Percentiles rank a stretch among this genome's conserved stretches.
Evolutionary conservation across 1,140 invertebrate genomes (phyloP).

Genomic region (Solen grandis): DNA sequence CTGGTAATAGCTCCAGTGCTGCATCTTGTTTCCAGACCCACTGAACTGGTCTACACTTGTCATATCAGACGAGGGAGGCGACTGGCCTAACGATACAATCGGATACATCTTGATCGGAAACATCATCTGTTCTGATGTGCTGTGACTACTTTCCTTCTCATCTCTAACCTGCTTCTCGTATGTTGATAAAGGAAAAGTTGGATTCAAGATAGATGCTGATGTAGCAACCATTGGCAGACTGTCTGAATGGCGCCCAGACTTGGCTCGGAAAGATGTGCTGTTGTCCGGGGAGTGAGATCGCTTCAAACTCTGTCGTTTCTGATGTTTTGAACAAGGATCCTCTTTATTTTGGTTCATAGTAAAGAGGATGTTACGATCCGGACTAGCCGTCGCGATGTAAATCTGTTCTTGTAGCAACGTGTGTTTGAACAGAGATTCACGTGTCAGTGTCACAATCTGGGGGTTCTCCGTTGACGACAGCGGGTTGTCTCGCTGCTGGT

Average conservation of each 20-base stretch:
- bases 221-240: neutral
- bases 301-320: constrained; percentile 44
- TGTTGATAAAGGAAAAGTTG: constrained; percentile 51
- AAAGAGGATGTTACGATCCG: constrained; percentile 53
- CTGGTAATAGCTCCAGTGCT: neutral
- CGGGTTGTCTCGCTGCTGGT: neutral
- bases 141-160: neutral
- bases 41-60: neutral
- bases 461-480: constrained; percentile 44
- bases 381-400: constrained; percentile 68
- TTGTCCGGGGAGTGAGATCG: constrained; percentile 57
- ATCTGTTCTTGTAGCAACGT: constrained; percentile 74
- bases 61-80: neutral
- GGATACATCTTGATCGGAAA: constrained; percentile 51
- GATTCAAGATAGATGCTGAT: constrained; percentile 34
- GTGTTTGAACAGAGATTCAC: constrained; percentile 70
- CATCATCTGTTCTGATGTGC: constrained; percentile 22
- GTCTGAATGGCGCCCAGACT: constrained; percentile 26
- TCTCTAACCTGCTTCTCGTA: neutral
- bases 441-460: constrained; percentile 59
- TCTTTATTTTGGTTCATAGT: constrained; percentile 47
- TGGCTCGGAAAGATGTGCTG: constrained; percentile 1
- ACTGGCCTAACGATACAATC: constrained; percentile 25
- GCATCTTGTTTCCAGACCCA: neutral
- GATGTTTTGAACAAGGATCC: neutral